Evolutionary conservation across 2,888 invertebrate species (phyloP).

Genomic region (Cosmopolites sordidus): DNA sequence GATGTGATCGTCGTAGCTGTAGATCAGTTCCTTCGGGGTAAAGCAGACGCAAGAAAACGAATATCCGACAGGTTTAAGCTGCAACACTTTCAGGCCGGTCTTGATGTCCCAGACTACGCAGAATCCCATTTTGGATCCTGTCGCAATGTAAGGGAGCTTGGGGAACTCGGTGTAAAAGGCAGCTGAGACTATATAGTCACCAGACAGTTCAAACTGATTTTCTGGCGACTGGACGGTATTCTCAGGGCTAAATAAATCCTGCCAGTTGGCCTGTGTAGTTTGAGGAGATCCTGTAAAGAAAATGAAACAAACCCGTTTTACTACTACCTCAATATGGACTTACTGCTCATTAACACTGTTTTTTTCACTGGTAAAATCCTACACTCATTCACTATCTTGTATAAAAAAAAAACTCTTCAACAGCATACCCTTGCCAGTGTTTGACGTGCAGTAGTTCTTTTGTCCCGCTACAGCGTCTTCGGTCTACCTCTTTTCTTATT

Average conservation of each 20-base stretch:
- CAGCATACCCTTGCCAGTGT: too few species aligned
- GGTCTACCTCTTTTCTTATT: too few species aligned
- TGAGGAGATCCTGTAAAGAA: slow-evolving; percentile 40
- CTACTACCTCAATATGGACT: too few species aligned
- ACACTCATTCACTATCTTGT: too few species aligned
- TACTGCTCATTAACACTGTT: too few species aligned
- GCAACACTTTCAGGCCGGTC: slow-evolving; percentile 14
- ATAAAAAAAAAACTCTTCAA: too few species aligned
- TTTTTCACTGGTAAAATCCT: too few species aligned
- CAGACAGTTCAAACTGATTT: slow-evolving; percentile 24
- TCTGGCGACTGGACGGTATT: slow-evolving; percentile 29
- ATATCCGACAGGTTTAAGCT: slow-evolving; percentile 22
- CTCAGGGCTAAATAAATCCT: slow-evolving; percentile 39
- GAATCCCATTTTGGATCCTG: slow-evolving; percentile 31
- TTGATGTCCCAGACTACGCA: slow-evolving; percentile 31
- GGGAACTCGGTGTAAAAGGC: slow-evolving; percentile 33
- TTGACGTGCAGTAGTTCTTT: too few species aligned
- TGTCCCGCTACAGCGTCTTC: too few species aligned
- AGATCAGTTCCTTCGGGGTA: not conserved
- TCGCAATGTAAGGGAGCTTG: slow-evolving; percentile 27
- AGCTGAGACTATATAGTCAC: slow-evolving; percentile 34
- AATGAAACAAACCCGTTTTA: too few species aligned
- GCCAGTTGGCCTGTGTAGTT: slow-evolving; percentile 41
- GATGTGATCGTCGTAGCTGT: not conserved
- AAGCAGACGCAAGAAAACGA: slow-evolving; percentile 24